Percentiles rank a stretch among this genome's conserved stretches.
These are phyloP conservation scores for Liposcelis brunnea DNA, from an alignment of 2,888 invertebrate genomes.

Conservation along the genomic window DNA sequence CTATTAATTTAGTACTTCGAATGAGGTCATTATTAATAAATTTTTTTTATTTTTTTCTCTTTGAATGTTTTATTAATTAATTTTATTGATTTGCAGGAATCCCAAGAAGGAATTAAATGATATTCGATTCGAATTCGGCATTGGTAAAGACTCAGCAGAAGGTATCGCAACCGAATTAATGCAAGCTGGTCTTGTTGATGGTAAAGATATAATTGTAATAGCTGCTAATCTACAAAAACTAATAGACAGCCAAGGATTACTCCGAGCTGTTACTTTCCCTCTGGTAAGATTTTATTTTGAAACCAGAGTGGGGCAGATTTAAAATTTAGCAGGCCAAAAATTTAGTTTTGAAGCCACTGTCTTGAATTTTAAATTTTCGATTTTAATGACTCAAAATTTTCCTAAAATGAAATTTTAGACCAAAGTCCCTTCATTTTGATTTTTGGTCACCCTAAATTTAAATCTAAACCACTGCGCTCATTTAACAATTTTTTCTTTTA, in stretches of 20 bases:
- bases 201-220: conserved; percentile 78
- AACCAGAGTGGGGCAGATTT: no score
- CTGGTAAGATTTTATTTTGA: conserved; percentile 42
- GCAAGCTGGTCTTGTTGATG: conserved; percentile 86
- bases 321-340: no score
- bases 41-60: conserved; percentile 11
- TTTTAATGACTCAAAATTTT: no score
- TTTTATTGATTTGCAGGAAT: conserved; percentile 41
- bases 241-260: conserved; percentile 47
- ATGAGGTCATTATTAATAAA: no score
- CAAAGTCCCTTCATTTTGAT: no score
- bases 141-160: conserved; percentile 75
- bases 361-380: background rate
- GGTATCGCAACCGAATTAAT: conserved; percentile 89
- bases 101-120: conserved; percentile 83
- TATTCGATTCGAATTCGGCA: conserved; percentile 91
- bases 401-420: no score
- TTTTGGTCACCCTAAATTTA: background rate
- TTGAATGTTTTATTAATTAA: background rate
- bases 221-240: conserved; percentile 82
- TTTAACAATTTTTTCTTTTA: conserved; percentile 8
- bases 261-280: conserved; percentile 73
- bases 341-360: no score
- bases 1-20: conserved; percentile 71
- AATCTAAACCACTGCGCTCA: background rate